Conservation (phyloP, 2,888 invertebrate species). For the Micoletzkya japonica region DNA sequence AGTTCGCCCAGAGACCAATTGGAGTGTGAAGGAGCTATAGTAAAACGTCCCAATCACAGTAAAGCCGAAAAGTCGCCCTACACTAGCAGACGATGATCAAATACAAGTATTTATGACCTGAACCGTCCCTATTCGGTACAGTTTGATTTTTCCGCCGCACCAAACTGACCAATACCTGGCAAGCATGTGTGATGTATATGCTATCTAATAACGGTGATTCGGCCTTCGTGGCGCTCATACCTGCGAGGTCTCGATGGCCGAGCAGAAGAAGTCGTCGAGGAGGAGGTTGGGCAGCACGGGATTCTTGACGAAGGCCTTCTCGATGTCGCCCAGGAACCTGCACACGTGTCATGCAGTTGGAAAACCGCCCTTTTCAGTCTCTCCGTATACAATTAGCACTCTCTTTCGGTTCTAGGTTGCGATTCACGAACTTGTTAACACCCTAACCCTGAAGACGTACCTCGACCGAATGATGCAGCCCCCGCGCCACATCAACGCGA, state of each 20-base stretch:
- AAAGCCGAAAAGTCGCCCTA: no score
- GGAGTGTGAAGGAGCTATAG: no score
- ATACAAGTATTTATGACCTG: no score
- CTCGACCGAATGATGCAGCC: conserved; percentile 69
- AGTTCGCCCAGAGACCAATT: no score
- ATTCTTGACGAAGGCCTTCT: conserved; percentile 87
- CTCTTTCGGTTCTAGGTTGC: background rate
- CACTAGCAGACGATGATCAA: no score
- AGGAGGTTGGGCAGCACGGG: conserved; percentile 83
- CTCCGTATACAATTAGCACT: background rate
- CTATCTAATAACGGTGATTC: no score
- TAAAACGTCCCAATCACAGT: no score
- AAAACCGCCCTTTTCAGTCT: background rate
- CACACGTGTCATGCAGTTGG: conserved; percentile 69
- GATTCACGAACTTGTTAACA: no score
- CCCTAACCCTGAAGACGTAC: conserved; percentile 24
- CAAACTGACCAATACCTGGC: no score
- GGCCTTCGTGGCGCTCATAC: conserved; percentile 40
- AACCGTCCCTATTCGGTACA: no score
- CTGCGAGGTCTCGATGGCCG: conserved; percentile 81
- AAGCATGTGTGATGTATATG: no score
- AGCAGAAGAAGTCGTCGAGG: conserved; percentile 87
- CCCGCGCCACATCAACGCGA: conserved; percentile 98
- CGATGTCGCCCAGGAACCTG: conserved; percentile 82
- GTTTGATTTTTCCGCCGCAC: no score